Percentiles rank a stretch among this genome's conserved stretches.
Evolutionary conservation across 2,113 vertebrate species (phyloP).

Genomic region (Xenus cinereus): DNA sequence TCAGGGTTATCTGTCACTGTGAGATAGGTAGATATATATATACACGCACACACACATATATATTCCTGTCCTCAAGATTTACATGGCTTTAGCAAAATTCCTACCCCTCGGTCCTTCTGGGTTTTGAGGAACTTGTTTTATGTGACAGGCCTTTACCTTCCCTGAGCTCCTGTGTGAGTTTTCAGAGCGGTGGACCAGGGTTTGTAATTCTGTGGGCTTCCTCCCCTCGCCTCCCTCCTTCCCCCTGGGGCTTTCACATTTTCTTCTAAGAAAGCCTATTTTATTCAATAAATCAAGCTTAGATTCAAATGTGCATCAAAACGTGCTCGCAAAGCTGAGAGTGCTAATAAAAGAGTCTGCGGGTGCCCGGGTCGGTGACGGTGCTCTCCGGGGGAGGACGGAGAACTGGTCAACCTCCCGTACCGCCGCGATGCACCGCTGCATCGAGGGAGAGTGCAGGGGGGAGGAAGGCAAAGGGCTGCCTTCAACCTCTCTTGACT

Average conservation of each 20-base stretch:
- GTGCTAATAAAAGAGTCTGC: not conserved
- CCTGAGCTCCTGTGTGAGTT: not conserved
- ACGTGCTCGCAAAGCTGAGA: not conserved
- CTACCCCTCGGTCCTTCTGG: not conserved
- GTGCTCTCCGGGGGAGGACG: accelerated
- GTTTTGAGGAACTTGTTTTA: not conserved
- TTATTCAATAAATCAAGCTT: not conserved
- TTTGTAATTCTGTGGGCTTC: not conserved
- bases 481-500: not conserved
- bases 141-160: not conserved
- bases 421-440: not conserved
- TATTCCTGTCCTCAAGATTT: not conserved
- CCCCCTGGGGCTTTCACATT: not conserved
- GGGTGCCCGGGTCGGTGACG: accelerated
- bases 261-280: not conserved
- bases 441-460: accelerated
- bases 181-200: not conserved
- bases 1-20: not conserved
- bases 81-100: not conserved
- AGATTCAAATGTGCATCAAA: not conserved
- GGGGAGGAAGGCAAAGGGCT: not conserved
- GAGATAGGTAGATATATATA: not conserved
- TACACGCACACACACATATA: not conserved
- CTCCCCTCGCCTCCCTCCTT: not conserved
- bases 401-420: not conserved